Conservation (phyloP, 2,113 vertebrate species). For the Rostratula benghalensis region DNA sequence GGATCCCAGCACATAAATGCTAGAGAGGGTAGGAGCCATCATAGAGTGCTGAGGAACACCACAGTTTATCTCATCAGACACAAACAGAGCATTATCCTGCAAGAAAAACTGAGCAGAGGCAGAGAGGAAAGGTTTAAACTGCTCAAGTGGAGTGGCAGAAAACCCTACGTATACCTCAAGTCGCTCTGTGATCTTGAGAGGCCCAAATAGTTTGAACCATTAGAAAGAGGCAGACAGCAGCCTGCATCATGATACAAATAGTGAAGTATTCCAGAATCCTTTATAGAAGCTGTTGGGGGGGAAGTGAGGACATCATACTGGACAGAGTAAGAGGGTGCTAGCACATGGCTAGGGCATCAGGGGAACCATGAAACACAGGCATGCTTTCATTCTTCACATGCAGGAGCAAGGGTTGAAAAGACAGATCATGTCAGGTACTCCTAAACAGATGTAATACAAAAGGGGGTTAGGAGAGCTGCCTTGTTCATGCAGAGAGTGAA, state of each 20-base stretch:
- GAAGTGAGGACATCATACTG: not conserved
- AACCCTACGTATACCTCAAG: not conserved
- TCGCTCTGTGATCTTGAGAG: not conserved
- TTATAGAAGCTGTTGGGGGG: not conserved
- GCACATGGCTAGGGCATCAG: not conserved
- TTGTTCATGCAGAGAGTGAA: not conserved
- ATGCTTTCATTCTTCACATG: not conserved
- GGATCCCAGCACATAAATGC: constrained; percentile 18
- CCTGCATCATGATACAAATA: not conserved
- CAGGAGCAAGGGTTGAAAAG: not conserved
- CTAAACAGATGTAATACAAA: not conserved
- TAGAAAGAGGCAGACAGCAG: not conserved
- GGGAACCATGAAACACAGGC: not conserved
- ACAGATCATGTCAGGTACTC: not conserved
- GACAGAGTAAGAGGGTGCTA: not conserved
- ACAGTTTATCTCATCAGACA: constrained; percentile 3
- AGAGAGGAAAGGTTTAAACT: constrained; percentile 20
- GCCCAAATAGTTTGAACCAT: not conserved
- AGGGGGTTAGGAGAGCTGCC: not conserved
- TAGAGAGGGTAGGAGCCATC: not conserved
- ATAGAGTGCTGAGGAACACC: not conserved
- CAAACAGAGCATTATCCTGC: constrained; percentile 16
- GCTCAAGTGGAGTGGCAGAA: not conserved
- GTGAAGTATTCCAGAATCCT: not conserved
- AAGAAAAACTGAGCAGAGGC: not conserved